Evolutionary conservation across 2,797 vertebrate genomes (phyloP).

Genomic region (Perodicticus potto): DNA sequence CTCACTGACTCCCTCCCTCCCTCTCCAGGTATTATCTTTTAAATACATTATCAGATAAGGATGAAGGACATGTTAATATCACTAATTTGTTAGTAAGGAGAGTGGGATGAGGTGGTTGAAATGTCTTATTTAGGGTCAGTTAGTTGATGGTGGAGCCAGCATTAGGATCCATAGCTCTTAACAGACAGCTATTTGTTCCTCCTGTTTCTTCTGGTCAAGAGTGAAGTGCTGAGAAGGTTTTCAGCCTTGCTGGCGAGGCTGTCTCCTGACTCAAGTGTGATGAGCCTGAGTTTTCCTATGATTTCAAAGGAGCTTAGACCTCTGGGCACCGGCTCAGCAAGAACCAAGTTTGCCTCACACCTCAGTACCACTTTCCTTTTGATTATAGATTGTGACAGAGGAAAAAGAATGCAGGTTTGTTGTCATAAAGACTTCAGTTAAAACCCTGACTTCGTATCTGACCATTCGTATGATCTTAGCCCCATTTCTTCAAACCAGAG

Average conservation of each 20-base stretch:
- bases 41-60: not conserved
- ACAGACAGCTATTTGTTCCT: not conserved
- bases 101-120: not conserved
- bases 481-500: not conserved
- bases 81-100: not conserved
- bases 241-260: not conserved
- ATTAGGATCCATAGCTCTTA: not conserved
- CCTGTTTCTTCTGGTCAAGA: not conserved
- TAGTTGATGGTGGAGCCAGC: not conserved
- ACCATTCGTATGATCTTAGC: not conserved
- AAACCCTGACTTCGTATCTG: not conserved
- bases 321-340: not conserved
- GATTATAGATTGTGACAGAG: not conserved
- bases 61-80: not conserved
- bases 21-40: not conserved
- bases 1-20: not conserved
- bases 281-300: not conserved
- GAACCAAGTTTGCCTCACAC: not conserved
- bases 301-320: not conserved
- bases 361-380: not conserved
- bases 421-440: not conserved
- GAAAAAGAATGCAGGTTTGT: not conserved
- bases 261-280: not conserved
- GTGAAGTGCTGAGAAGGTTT: not conserved
- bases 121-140: not conserved